Conservation (phyloP, 2,888 invertebrate genomes). For the Conistra vaccinii region DNA sequence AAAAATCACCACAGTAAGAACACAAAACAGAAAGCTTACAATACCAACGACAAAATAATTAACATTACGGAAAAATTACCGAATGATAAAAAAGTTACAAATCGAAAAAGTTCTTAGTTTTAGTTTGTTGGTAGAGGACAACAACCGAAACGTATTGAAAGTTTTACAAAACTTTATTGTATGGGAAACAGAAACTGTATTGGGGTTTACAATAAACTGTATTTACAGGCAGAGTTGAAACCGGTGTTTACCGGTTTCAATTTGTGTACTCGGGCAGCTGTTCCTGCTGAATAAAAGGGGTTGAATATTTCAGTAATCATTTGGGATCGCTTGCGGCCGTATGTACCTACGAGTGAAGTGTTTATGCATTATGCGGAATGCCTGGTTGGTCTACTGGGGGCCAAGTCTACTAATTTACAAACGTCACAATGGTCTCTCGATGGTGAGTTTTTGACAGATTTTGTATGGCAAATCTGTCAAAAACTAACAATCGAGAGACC, state of each 20-base stretch:
- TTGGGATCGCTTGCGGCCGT: slow-evolving; percentile 22
- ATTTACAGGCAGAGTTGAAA: not conserved
- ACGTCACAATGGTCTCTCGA: too few relatives aligned
- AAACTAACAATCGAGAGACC: too few relatives aligned
- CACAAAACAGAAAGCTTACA: not conserved
- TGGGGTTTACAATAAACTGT: slow-evolving; percentile 17
- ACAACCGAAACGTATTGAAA: not conserved
- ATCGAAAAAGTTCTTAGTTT: not conserved
- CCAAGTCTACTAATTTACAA: too few relatives aligned
- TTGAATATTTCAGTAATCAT: slow-evolving; percentile 49
- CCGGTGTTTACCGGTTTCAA: slow-evolving; percentile 25
- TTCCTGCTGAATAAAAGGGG: not conserved
- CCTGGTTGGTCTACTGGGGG: not conserved
- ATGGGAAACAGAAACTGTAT: slow-evolving; percentile 11
- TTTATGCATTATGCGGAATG: slow-evolving; percentile 6
- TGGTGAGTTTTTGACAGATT: too few relatives aligned
- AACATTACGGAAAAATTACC: not conserved
- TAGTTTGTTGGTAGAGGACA: not conserved
- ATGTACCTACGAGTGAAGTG: not conserved
- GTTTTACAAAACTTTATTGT: not conserved
- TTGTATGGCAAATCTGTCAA: too few relatives aligned
- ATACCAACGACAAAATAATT: not conserved
- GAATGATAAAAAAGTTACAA: not conserved
- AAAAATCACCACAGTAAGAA: not conserved
- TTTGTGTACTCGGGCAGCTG: slow-evolving; percentile 10